Evolutionary conservation across 2,113 vertebrate species (phyloP).

Genomic region (Hemicordylus capensis): DNA sequence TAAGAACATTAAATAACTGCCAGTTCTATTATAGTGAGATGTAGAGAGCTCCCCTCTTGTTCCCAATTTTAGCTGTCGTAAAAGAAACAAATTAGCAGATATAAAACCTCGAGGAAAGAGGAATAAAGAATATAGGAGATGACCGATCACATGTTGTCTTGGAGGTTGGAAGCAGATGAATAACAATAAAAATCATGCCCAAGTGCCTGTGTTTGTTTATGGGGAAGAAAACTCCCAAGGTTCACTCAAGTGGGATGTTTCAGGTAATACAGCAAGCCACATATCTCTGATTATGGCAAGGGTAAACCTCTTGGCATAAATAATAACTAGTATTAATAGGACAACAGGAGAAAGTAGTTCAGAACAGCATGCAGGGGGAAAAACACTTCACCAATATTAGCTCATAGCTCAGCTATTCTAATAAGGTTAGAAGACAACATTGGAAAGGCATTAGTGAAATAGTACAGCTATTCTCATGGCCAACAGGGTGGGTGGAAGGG

Average conservation of each 20-base stretch:
- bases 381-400: accelerated
- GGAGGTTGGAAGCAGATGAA: constrained; percentile 24
- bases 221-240: constrained; percentile 1
- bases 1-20: constrained; percentile 24
- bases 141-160: neutral
- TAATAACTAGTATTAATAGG: neutral
- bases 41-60: neutral
- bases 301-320: neutral
- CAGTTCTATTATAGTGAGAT: neutral
- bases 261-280: neutral
- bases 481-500: no score
- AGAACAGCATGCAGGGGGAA: neutral
- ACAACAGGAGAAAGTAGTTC: neutral
- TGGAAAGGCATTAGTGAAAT: neutral
- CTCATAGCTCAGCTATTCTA: neutral
- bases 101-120: neutral
- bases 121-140: neutral
- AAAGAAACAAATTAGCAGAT: constrained; percentile 18
- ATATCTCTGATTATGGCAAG: constrained; percentile 1
- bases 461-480: no score
- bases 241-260: neutral
- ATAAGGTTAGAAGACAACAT: neutral
- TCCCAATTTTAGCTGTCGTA: neutral
- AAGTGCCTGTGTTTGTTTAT: neutral
- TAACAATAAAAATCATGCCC: neutral